Base-by-base conservation (phyloP, 2,888 invertebrate genomes). In the Drosophila stalkeri region DNA sequence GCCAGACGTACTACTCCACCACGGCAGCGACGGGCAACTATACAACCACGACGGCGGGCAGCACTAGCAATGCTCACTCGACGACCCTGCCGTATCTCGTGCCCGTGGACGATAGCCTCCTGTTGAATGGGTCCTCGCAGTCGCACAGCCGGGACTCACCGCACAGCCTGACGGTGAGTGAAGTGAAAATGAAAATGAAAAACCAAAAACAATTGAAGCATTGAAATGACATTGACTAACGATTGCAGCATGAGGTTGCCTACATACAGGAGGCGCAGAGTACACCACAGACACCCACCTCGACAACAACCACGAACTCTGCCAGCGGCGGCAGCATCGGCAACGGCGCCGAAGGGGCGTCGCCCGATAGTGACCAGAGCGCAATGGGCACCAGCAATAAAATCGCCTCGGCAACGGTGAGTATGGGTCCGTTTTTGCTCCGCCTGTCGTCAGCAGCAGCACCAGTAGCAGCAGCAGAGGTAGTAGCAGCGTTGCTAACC, bases 391-490 rank as follows among this genome's bases (percentile, higher is more conserved):
- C 88, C 75, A 89, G 92, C 75, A 90, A 97, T 96, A 92, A 94
- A 96, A 93, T 97, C 96, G 92, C 97, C 96, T 92, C 97, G 92
- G 98, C 98, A 93, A 99, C 99, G 94, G 98, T 97, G 95, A 96
- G 96, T 86, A 55, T 52, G 43, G 23, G 41, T 47, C 16, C 20
- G 41, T n/a, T 27, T 44, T 47, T 16, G 37, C 71, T 75, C 78
- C 74, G 57, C 61, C 65, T 57, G 49, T 18, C 49, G 57, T 52
- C 65, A 55, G 20, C 49, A 46, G 33, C 20, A 33, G 9, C 6
- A 20, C 3, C n/a, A 37, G 5, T 43, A 20, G 20, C 6, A 20
- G 6, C 2, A 12, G 12, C 18, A 51, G 31, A 55, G 67, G 33
- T 57, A 69, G n/a, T 33, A 51, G 56, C 72, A 65, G 52, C 59